These are phyloP conservation scores for Cygnus olor DNA, from an alignment of 2,797 vertebrate genomes.

Conservation along the genomic window DNA sequence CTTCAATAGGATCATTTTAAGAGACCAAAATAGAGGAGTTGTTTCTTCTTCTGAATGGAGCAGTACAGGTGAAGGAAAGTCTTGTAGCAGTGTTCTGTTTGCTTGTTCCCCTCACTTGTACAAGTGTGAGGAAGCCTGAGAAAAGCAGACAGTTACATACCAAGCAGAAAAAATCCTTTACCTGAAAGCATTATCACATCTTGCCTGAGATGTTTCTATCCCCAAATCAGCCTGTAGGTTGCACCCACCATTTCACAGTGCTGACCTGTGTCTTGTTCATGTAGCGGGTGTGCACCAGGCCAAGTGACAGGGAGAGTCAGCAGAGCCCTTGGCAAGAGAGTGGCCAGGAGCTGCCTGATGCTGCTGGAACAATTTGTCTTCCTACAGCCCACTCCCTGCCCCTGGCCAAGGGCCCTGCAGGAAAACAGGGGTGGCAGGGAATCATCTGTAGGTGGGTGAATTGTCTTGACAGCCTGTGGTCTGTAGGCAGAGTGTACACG, in stretches of 20 bases:
- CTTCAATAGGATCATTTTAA: neutral
- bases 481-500: neutral
- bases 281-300: neutral
- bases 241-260: neutral
- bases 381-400: neutral
- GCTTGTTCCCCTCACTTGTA: neutral
- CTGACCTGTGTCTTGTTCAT: neutral
- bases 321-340: neutral
- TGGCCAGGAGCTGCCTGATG: neutral
- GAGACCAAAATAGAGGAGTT: neutral
- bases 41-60: neutral
- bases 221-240: neutral
- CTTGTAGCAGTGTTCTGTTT: neutral
- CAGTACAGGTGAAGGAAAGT: neutral
- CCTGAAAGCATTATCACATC: neutral
- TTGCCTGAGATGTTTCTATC: neutral
- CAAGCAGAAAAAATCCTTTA: neutral
- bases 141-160: neutral
- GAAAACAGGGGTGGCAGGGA: neutral
- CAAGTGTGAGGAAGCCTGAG: neutral
- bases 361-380: neutral
- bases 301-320: fast-evolving
- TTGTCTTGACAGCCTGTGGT: neutral
- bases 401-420: neutral
- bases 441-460: neutral